Base-by-base conservation (phyloP, 2,797 vertebrate genomes). In the Catostomus latipinnis region DNA sequence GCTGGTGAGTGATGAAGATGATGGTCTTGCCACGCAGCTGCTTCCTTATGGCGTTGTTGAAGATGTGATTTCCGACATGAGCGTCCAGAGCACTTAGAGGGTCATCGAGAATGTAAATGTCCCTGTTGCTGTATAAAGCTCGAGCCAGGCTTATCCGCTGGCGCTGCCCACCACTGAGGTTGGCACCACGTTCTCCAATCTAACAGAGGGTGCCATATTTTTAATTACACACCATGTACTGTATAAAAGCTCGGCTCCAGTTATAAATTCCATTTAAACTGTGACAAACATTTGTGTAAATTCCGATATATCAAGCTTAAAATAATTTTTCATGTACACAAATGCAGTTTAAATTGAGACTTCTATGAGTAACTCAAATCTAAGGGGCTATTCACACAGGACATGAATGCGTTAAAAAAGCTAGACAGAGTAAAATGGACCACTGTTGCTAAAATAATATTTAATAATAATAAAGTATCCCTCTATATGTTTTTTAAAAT, bases 41-140 rank as follows among this genome's bases (percentile, higher is more conserved):
- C 87, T 96, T 97, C 86, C 89, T 95, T 89, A 98, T 96, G 80
- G 94, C 96, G 43, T 95, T 95, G 88, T 95, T 95, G 89, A 98
- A 98, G 88, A 98, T 94, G 91, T 98, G 96, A 85, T 96, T 98
- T 88, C 95, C 95, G 76, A 98, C 97, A 0, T 97, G 97, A 86
- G 96, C 94, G 58, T 98, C 96, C 76, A 98, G 95, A 84, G 96
- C 95, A 86, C 96, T 97, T 68, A 98, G 96, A 0, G 97, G 96
- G 89, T 98, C 97, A 1, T 98, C 97, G 4, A 98, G 92, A 83
- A 98, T 92, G 78, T 96, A 98, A 86, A 97, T 93, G 85, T 89
- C 94, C 18, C 95, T 91, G 88, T 97, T 93, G 8, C 96, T 97
- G 84, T 97, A 98, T 48, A 98, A 91, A 49, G 97, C 97, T 22